Conservation (phyloP, 2,797 vertebrate genomes). For the Mallotus villosus region DNA sequence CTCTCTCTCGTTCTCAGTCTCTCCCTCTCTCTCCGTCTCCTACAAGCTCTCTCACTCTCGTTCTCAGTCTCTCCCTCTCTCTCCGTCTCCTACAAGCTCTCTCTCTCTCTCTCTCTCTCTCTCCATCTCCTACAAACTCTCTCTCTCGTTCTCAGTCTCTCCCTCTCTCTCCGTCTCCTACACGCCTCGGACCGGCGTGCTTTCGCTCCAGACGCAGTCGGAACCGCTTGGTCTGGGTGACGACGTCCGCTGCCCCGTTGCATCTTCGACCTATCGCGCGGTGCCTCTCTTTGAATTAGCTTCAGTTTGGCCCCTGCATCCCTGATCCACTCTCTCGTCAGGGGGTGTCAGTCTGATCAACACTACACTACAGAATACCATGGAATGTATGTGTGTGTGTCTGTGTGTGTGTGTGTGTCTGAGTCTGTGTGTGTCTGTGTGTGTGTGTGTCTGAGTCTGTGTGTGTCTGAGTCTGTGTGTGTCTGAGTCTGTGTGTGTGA, state of each 20-base stretch:
- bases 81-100: neutral
- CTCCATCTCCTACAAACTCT: neutral
- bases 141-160: neutral
- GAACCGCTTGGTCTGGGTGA: no score
- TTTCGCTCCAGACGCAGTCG: no score
- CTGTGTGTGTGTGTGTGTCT: neutral
- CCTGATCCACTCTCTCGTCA: slow-evolving; percentile 48
- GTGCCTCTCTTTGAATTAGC: slow-evolving; percentile 32
- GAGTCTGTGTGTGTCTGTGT: neutral
- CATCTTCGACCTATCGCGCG: neutral
- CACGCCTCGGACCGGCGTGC: neutral
- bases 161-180: neutral
- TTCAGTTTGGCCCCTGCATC: slow-evolving; percentile 42
- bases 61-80: neutral
- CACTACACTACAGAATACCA: slow-evolving; percentile 37
- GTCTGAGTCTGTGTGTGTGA: neutral
- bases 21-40: neutral
- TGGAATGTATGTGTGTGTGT: no score
- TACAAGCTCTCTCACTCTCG: neutral
- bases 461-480: no score
- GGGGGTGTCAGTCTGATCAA: slow-evolving; percentile 52
- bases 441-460: neutral
- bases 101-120: neutral
- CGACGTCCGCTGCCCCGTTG: neutral
- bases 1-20: neutral